A percentile compares a stretch with the other conserved stretches of the same genome.
Conservation (phyloP, 2,113 vertebrate genomes). For the Polypterus bichir region DNA sequence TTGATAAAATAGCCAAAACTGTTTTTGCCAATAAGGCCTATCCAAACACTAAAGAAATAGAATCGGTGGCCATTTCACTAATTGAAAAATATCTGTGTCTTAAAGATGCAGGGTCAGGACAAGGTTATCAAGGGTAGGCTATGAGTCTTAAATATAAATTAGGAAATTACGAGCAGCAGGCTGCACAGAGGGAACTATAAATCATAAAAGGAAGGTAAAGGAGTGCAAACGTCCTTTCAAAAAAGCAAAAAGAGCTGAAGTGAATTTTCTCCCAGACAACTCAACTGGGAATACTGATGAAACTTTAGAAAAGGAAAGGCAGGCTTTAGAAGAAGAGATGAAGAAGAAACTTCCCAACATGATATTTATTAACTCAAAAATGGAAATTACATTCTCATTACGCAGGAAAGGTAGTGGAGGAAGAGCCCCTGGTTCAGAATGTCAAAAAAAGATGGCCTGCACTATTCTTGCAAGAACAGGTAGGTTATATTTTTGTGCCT, state of each 20-base stretch:
- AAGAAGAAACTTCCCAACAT: constrained; percentile 11
- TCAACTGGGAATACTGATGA: constrained; percentile 11
- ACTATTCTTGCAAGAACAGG: background rate
- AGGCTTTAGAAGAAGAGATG: constrained; percentile 10
- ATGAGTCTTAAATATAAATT: constrained; percentile 17
- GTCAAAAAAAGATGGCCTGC: constrained; percentile 11
- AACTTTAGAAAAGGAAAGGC: constrained; percentile 9
- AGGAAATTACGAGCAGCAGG: constrained; percentile 5
- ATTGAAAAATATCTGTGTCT: constrained; percentile 19
- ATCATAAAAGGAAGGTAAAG: constrained; percentile 1
- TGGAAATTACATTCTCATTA: constrained; percentile 3
- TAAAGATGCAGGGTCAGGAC: constrained; percentile 7
- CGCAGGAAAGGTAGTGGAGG: constrained; percentile 3
- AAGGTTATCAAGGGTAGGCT: constrained; percentile 13
- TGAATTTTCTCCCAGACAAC: constrained; percentile 12
- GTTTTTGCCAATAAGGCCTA: constrained; percentile 17
- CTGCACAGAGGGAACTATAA: constrained; percentile 8
- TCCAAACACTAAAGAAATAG: constrained; percentile 13
- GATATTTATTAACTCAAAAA: constrained; percentile 11
- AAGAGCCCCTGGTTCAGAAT: constrained; percentile 1
- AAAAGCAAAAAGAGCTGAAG: constrained; percentile 6
- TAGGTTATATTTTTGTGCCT: too few species aligned
- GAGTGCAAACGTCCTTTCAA: background rate
- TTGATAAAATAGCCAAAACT: constrained; percentile 15
- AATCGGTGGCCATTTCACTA: constrained; percentile 17